A percentile compares a stretch with the other conserved stretches of the same genome.
phyloP scores from a whole-genome alignment of 2,113 vertebrate species.

The Chlorodrepanis virens region DNA sequence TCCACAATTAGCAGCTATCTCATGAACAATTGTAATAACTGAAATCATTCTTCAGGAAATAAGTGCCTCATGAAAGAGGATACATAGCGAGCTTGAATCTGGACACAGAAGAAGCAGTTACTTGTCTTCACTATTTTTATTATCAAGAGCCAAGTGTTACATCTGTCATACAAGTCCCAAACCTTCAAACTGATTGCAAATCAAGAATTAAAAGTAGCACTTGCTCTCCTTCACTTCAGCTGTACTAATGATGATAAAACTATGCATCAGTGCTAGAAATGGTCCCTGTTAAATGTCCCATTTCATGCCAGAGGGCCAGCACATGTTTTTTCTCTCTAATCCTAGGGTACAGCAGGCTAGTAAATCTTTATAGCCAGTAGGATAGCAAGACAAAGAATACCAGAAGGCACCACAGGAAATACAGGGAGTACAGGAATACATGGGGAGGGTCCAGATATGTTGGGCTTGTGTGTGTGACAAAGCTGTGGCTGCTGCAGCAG shows the following conservation, averaged over 20 bases:
- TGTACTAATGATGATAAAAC: background rate
- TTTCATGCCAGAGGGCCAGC: background rate
- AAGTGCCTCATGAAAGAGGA: background rate
- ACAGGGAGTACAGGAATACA: background rate
- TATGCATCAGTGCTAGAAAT: background rate
- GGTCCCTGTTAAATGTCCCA: background rate
- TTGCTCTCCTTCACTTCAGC: background rate
- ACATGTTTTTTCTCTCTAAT: background rate
- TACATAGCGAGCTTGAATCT: fast-evolving
- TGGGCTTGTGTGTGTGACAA: background rate
- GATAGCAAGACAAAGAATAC: background rate
- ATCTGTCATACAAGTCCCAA: background rate
- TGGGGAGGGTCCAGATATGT: background rate
- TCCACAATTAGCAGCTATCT: background rate
- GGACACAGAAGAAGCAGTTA: background rate
- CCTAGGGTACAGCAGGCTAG: background rate
- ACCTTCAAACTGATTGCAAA: background rate
- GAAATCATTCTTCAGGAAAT: background rate
- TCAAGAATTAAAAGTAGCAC: background rate
- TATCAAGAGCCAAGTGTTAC: background rate
- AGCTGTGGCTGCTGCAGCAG: background rate
- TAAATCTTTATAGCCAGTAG: background rate
- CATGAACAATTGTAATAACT: background rate
- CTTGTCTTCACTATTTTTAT: background rate
- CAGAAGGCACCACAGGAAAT: background rate